Conservation (phyloP, 2,888 invertebrate species). For the Callyntrura sp. region DNA sequence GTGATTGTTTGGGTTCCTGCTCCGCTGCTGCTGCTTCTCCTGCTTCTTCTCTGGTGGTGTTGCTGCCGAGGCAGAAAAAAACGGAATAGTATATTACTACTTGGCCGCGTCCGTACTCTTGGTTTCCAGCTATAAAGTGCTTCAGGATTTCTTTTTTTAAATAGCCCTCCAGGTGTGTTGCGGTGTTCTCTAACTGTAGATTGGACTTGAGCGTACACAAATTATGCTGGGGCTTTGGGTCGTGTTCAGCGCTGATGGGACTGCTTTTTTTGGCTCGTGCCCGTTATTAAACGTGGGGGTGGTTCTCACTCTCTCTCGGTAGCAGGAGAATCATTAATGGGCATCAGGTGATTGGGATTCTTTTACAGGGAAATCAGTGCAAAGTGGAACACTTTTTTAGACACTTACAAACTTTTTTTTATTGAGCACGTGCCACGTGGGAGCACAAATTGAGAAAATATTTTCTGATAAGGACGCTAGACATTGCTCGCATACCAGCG, state of each 20-base stretch:
- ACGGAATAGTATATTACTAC: background rate
- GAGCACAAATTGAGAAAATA: background rate
- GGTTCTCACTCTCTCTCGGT: background rate
- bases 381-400: too few species aligned
- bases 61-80: background rate
- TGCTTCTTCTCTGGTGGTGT: constrained; percentile 22
- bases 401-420: constrained; percentile 20
- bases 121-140: constrained; percentile 27
- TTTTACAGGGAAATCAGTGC: background rate
- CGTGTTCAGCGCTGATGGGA: constrained; percentile 27
- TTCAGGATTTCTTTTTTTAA: constrained; percentile 53
- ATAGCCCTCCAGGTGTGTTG: constrained; percentile 50
- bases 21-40: background rate
- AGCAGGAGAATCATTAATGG: background rate
- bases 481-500: constrained; percentile 41
- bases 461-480: constrained; percentile 26
- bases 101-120: background rate
- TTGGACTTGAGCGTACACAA: constrained; percentile 4
- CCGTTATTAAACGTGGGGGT: constrained; percentile 17
- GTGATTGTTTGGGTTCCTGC: constrained; percentile 41
- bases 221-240: background rate
- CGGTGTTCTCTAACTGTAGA: background rate
- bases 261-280: constrained; percentile 38
- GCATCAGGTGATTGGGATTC: constrained; percentile 20
- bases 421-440: constrained; percentile 30